phyloP scores from a whole-genome alignment of 2,113 vertebrate genomes.

The Otis tarda region DNA sequence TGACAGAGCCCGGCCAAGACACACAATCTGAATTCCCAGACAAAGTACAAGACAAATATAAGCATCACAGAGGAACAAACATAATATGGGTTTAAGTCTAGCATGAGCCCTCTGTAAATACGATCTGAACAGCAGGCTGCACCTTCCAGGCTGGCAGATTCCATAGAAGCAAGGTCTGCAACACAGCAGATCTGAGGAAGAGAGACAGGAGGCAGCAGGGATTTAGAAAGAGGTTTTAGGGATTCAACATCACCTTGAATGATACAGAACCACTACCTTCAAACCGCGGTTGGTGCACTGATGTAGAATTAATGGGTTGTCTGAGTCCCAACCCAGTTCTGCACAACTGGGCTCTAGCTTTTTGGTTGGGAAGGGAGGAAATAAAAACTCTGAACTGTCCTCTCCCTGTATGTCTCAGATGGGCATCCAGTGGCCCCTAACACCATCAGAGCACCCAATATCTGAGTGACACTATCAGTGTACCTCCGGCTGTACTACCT shows the following conservation, averaged over 20 bases:
- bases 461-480: background rate
- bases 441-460: background rate
- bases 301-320: background rate
- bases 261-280: background rate
- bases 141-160: background rate
- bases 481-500: background rate
- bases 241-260: background rate
- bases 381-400: background rate
- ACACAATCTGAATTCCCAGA: slow-evolving; percentile 45
- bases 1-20: slow-evolving; percentile 14
- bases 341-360: background rate
- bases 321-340: background rate
- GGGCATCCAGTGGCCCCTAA: background rate
- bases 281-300: background rate
- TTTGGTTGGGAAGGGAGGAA: background rate
- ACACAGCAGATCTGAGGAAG: background rate
- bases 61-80: slow-evolving; percentile 30
- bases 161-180: background rate
- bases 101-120: background rate
- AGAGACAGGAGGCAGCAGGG: background rate
- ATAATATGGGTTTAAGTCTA: background rate
- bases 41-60: slow-evolving; percentile 40
- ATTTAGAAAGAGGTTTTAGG: background rate
- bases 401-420: background rate
- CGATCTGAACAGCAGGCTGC: background rate